Evolutionary conservation across 1,140 invertebrate species (phyloP).

Genomic region (Eufriesea mexicana): DNA sequence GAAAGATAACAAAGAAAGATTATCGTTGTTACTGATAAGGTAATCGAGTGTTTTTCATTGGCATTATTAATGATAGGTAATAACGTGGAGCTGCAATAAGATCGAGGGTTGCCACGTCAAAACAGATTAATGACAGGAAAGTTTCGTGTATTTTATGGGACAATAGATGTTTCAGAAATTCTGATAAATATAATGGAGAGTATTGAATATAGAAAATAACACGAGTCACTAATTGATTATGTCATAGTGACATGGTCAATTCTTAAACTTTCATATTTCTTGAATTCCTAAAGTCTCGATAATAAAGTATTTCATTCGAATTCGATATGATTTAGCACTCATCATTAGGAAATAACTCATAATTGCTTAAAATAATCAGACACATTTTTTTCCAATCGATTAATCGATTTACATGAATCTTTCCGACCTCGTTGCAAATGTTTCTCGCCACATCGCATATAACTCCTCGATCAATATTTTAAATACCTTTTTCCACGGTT

Average conservation of each 20-base stretch:
- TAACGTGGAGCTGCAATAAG: conserved; percentile 2
- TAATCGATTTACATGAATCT: too few relatives aligned
- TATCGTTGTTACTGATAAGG: not conserved
- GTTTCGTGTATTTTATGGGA: not conserved
- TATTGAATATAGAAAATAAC: not conserved
- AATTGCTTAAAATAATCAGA: too few relatives aligned
- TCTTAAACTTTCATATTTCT: not conserved
- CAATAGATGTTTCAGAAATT: not conserved
- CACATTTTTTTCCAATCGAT: too few relatives aligned
- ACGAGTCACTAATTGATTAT: not conserved
- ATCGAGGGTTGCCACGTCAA: not conserved
- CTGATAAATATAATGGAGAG: not conserved
- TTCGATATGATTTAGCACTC: not conserved
- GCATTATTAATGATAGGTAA: conserved; percentile 4
- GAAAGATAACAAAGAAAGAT: too few relatives aligned
- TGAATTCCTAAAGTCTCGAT: not conserved
- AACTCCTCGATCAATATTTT: too few relatives aligned
- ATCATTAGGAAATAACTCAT: too few relatives aligned
- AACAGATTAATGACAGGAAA: conserved; percentile 10
- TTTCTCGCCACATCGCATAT: too few relatives aligned
- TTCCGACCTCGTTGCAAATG: too few relatives aligned
- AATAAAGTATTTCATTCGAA: not conserved
- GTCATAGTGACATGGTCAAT: not conserved
- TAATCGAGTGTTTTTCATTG: conserved; percentile 4
- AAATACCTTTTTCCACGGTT: too few relatives aligned